phyloP scores from a whole-genome alignment of 2,113 vertebrate species.

The Mobula hypostoma region DNA sequence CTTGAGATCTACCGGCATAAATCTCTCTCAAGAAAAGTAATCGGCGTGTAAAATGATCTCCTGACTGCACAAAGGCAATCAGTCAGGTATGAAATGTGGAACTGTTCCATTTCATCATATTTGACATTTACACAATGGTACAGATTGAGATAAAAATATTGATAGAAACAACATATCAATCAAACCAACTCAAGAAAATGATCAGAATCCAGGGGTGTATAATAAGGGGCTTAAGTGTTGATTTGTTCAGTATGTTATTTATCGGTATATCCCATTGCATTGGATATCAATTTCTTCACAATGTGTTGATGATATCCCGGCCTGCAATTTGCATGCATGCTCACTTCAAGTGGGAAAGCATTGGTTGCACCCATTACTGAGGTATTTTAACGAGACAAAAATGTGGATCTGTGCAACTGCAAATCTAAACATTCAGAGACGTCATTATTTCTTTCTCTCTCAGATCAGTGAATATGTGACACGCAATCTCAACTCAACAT shows the following conservation, averaged over 20 bases:
- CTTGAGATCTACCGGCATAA: neutral
- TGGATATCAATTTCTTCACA: neutral
- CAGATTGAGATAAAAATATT: neutral
- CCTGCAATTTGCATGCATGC: neutral
- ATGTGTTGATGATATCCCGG: neutral
- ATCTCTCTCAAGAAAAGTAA: neutral
- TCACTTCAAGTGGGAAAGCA: neutral
- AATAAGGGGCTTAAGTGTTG: neutral
- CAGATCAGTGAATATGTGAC: neutral
- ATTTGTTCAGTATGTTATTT: neutral
- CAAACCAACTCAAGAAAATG: neutral
- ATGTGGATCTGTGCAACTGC: neutral
- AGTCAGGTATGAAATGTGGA: neutral
- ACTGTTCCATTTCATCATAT: neutral
- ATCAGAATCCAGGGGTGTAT: neutral
- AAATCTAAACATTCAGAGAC: neutral
- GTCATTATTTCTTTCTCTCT: neutral
- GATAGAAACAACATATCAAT: conserved; percentile 1
- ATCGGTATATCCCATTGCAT: conserved; percentile 5
- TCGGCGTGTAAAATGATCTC: neutral
- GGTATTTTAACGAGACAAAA: neutral
- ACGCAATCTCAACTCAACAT: neutral
- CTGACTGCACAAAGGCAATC: neutral
- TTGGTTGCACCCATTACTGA: neutral
- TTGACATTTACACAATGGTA: neutral